Percentiles rank a stretch among this genome's conserved stretches.
Evolutionary conservation across 2,888 invertebrate species (phyloP).

Genomic region (Pocota personata): DNA sequence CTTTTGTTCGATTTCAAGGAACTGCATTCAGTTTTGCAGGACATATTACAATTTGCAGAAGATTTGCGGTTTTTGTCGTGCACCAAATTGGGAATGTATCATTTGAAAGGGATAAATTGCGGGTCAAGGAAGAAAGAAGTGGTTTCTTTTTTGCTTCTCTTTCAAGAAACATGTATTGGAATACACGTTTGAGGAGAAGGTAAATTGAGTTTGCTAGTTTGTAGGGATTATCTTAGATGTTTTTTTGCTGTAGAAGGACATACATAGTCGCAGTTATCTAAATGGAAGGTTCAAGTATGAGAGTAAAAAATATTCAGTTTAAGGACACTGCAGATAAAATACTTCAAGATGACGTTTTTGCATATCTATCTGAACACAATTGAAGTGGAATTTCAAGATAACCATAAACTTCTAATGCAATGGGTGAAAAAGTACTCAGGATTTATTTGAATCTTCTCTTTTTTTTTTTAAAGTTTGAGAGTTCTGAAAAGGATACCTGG

Average conservation of each 20-base stretch:
- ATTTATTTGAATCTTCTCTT: too few relatives aligned
- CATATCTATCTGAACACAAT: too few relatives aligned
- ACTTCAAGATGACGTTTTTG: too few relatives aligned
- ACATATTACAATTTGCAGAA: constrained; percentile 51
- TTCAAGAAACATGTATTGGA: background rate
- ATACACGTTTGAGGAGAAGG: background rate
- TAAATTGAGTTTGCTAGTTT: constrained; percentile 1
- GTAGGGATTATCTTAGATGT: background rate
- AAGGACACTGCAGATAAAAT: background rate
- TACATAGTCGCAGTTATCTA: too few relatives aligned
- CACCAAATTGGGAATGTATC: constrained; percentile 59
- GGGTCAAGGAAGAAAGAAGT: constrained; percentile 14
- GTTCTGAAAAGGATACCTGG: too few relatives aligned
- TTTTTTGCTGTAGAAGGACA: background rate
- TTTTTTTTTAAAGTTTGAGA: too few relatives aligned
- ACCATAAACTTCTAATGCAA: too few relatives aligned
- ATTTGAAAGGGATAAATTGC: constrained; percentile 53
- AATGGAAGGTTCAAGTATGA: background rate
- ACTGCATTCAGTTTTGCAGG: constrained; percentile 41
- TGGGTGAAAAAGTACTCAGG: too few relatives aligned
- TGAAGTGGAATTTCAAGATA: too few relatives aligned
- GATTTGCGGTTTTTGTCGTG: constrained; percentile 38
- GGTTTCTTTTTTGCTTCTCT: background rate
- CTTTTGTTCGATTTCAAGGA: constrained; percentile 41
- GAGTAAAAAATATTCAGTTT: background rate